A percentile compares a stretch with the other conserved stretches of the same genome.
These are phyloP conservation scores for Muschampia plurimacula DNA, from an alignment of 2,888 invertebrate species.

Conservation along the genomic window DNA sequence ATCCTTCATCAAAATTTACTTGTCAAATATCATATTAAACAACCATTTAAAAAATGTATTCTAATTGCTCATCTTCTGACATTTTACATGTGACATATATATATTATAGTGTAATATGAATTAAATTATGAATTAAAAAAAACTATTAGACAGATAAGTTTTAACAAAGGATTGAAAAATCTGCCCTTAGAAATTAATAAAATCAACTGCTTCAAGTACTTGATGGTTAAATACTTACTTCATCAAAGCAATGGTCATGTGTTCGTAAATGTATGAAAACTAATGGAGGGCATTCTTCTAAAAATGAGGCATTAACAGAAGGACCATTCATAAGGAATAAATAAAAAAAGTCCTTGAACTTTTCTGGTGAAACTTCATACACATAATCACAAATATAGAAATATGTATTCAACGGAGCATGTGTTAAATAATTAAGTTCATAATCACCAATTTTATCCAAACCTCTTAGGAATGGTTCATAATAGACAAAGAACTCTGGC, in stretches of 20 bases:
- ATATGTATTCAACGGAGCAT: slow-evolving; percentile 73
- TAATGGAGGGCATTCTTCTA: slow-evolving; percentile 76
- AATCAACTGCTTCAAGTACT: too few relatives aligned
- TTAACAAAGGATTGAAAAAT: too few relatives aligned
- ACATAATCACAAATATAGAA: slow-evolving; percentile 77
- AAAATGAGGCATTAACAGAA: slow-evolving; percentile 66
- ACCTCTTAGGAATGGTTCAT: slow-evolving; percentile 61
- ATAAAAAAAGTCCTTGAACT: slow-evolving; percentile 71
- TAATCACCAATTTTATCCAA: slow-evolving; percentile 61
- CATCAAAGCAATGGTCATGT: slow-evolving; percentile 64
- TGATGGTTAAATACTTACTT: slow-evolving; percentile 61
- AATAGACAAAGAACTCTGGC: slow-evolving; percentile 71
- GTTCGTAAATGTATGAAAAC: slow-evolving; percentile 72
- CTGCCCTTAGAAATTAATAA: too few relatives aligned
- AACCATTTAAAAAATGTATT: too few relatives aligned
- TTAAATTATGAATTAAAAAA: too few relatives aligned
- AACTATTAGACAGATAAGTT: too few relatives aligned
- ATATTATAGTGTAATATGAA: too few relatives aligned
- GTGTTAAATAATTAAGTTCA: slow-evolving; percentile 60
- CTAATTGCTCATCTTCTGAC: too few relatives aligned
- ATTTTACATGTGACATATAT: too few relatives aligned
- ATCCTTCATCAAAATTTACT: too few relatives aligned
- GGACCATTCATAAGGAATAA: slow-evolving; percentile 73
- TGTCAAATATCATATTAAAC: too few relatives aligned
- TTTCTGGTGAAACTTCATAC: slow-evolving; percentile 64